These are phyloP conservation scores for Geopemphigus sp. DNA, from an alignment of 1,140 invertebrate genomes.

Conservation along the genomic window DNA sequence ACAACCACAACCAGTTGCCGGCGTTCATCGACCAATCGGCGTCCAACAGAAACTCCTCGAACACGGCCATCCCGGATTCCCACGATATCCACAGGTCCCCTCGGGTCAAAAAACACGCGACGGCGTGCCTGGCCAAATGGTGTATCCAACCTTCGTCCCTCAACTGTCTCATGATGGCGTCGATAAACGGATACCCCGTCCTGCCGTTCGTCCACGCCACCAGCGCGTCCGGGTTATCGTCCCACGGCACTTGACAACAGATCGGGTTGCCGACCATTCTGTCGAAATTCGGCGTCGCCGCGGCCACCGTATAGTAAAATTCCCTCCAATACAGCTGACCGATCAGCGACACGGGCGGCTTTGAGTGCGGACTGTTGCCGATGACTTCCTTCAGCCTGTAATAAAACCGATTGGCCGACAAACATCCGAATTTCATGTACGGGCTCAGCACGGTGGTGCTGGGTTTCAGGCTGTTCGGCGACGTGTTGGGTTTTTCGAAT, in stretches of 20 bases:
- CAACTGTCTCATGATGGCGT: constrained; percentile 75
- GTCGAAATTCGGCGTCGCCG: constrained; percentile 71
- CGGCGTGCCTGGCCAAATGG: constrained; percentile 71
- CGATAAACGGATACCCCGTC: constrained; percentile 77
- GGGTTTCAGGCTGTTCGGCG: constrained; percentile 68
- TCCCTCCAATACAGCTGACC: constrained; percentile 75
- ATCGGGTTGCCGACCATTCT: constrained; percentile 69
- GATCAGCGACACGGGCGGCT: constrained; percentile 62
- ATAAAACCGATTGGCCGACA: constrained; percentile 67
- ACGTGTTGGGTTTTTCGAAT: constrained; percentile 74
- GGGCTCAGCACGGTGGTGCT: constrained; percentile 73
- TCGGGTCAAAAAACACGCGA: constrained; percentile 69
- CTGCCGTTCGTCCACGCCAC: constrained; percentile 68
- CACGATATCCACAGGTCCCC: constrained; percentile 66
- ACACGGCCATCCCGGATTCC: constrained; percentile 65
- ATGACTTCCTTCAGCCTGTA: constrained; percentile 63
- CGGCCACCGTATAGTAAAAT: constrained; percentile 71
- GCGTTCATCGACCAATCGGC: constrained; percentile 76
- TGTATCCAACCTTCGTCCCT: constrained; percentile 75
- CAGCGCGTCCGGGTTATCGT: constrained; percentile 63
- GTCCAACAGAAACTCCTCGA: constrained; percentile 71
- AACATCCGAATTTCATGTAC: constrained; percentile 72
- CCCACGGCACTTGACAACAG: constrained; percentile 73
- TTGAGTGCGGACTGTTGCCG: constrained; percentile 59
- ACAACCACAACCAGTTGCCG: constrained; percentile 80